Base-by-base conservation (phyloP, 2,113 vertebrate genomes). In the Chaetodon trifascialis region DNA sequence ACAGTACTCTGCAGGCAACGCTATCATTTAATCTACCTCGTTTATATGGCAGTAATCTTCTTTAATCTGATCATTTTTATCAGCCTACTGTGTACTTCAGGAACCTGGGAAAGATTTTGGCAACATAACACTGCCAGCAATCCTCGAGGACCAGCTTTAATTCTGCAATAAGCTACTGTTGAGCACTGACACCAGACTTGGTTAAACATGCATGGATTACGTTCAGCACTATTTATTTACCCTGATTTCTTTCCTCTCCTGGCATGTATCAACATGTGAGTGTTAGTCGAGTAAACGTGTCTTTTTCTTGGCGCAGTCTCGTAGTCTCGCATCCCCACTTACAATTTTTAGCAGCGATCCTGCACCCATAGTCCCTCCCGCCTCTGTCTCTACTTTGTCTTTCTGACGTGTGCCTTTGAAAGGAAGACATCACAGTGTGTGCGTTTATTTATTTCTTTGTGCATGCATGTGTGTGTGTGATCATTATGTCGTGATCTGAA, bases 401-500 rank as follows among this genome's bases (percentile, higher is more conserved):
- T 16, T 54, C 46, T 66, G 70, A 63, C 40, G 30, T 23, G 23
- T n/a, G 47, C 21, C 60, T 63, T 47, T n/a, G 54, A 54, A 83
- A 79, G 64, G 21, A 58, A 76, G 38, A 19, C 68, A 59, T 76
- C 71, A 68, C 56, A 15, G n/a, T 42, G 44, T 49, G 36, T 38
- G 30, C 51, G n/a, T 30, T 7, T 42, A 30, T 23, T 34, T 67
- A 7, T 71, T 56, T 84, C 46, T 52, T 19, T 38, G 68, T 40
- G 63, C 25, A 30, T 58, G 40, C 25, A 14, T 73, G 79, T 81
- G 47, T 79, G 47, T 79, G 85, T 82, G 76, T 76, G 77, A 88
- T 91, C 87, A 90, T 90, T 81, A 90, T 85, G 88, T 91, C 76
- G 77, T 77, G 82, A 92, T 89, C 82, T 84, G 68, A 83, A 85